phyloP scores from a whole-genome alignment of 1,140 invertebrate species.

The Drosophila cardini region DNA sequence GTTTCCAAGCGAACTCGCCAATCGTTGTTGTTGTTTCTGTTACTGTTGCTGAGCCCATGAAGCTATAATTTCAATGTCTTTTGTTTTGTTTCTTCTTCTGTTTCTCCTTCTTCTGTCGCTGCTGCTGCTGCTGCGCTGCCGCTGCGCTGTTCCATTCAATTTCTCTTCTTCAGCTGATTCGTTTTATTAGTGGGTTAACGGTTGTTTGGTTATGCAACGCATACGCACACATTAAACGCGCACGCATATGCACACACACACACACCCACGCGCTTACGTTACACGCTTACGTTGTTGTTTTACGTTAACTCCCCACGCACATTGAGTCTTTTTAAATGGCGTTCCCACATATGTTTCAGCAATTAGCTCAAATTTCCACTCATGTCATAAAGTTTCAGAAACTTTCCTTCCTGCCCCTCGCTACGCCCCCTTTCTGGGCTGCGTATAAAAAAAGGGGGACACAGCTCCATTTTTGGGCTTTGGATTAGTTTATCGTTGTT shows the following conservation, averaged over 20 bases:
- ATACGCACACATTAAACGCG: constrained; percentile 45
- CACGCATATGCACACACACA: no score
- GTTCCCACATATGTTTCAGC: constrained; percentile 29
- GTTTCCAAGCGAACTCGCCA: constrained; percentile 23
- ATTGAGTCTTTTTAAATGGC: not conserved
- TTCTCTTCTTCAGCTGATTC: constrained; percentile 41
- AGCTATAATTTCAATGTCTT: constrained; percentile 55
- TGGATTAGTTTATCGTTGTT: constrained; percentile 42
- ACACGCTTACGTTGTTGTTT: not conserved
- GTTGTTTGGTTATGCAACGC: constrained; percentile 55
- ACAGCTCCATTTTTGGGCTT: constrained; percentile 34
- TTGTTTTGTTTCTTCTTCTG: constrained; percentile 45
- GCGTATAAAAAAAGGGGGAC: constrained; percentile 13
- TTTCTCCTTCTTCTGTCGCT: constrained; percentile 27
- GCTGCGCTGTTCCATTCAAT: constrained; percentile 30
- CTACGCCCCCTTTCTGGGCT: not conserved
- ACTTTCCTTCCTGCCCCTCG: constrained; percentile 36
- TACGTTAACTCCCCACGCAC: not conserved
- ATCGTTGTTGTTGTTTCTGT: constrained; percentile 31
- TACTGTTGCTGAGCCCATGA: constrained; percentile 32
- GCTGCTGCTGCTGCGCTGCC: constrained; percentile 5
- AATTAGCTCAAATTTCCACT: constrained; percentile 62
- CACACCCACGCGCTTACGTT: not conserved
- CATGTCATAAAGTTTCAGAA: constrained; percentile 21
- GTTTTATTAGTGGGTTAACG: constrained; percentile 54